Conservation (phyloP, 2,888 invertebrate genomes). For the Ochropleura plecta region DNA sequence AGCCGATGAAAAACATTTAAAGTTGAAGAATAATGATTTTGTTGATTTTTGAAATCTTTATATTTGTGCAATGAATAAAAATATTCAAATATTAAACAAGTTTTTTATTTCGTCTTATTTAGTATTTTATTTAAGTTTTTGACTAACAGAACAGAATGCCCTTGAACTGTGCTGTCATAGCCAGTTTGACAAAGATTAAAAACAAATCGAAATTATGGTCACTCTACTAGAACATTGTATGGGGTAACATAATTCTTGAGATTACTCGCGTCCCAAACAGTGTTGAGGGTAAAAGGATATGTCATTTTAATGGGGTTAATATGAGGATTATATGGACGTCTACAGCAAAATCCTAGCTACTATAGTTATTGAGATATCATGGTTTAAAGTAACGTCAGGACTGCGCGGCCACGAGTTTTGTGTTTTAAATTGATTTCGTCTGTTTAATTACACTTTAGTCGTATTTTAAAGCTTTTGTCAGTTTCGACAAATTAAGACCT, state of each 20-base stretch:
- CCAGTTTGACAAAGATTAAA: constrained; percentile 45
- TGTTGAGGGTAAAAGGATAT: constrained; percentile 42
- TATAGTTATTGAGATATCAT: constrained; percentile 45
- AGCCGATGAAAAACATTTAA: constrained; percentile 46
- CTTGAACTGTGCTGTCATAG: constrained; percentile 46
- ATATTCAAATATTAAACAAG: constrained; percentile 43
- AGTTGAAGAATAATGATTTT: constrained; percentile 45
- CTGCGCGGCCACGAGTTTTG: constrained; percentile 43
- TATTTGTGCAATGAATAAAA: constrained; percentile 46
- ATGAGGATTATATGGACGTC: constrained; percentile 42
- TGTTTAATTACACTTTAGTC: constrained; percentile 37
- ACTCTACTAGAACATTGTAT: constrained; percentile 46
- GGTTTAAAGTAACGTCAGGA: constrained; percentile 45
- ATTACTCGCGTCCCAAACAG: constrained; percentile 34
- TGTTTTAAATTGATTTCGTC: constrained; percentile 43
- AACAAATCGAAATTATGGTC: constrained; percentile 34
- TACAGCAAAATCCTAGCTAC: constrained; percentile 43
- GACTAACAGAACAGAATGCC: constrained; percentile 44
- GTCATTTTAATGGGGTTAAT: constrained; percentile 44
- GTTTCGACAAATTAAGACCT: constrained; percentile 42
- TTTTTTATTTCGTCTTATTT: constrained; percentile 44
- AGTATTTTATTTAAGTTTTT: constrained; percentile 42
- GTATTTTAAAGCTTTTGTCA: constrained; percentile 42
- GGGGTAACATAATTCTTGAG: constrained; percentile 38
- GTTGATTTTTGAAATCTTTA: constrained; percentile 46